Evolutionary conservation across 35 echinoderm and acorn worm genomes (phyloP), one percentile per base, ranked within the genome.

Genomic region (Strongylocentrotus purpuratus): DNA sequence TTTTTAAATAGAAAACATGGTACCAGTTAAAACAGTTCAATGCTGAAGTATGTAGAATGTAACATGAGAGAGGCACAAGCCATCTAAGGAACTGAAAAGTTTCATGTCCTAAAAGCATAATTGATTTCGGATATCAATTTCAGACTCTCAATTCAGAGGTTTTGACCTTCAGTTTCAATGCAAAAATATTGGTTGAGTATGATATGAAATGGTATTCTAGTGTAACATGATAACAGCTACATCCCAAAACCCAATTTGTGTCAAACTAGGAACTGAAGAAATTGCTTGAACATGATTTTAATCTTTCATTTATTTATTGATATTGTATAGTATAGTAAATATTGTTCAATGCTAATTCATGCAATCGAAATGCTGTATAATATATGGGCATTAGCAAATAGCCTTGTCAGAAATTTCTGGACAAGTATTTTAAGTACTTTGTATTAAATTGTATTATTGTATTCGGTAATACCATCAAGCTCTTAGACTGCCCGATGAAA

Each of bases 61-160:
- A 78, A 78, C 65, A 78, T 78, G 65, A 78, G 65, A 25, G 61
- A 18, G 7, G 25, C 22, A 78, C 4, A 28, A 78, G 22, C 3
- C 28, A n/a, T 78, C 3, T n/a, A 2, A 78, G 65, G 28, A n/a
- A 18, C 65, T 78, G 65, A 22, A 12, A 78, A n/a, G 65, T 78
- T n/a, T 78, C 65, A 78, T 78, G 65, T 78, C 28, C 65, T 78
- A n/a, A 78, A n/a, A 78, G 65, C 25, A n/a, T 78, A 78, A 78
- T 78, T 78, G 65, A 78, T 78, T 78, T 78, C 65, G 20, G 5
- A 28, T 78, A 78, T 78, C 65, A 28, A 78, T 78, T 78, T 78
- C 65, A 78, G 28, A 78, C 5, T 78, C 9, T 15, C 7, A 22
- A n/a, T 78, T 78, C 22, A 78, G n/a, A 78, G 65, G 65, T 78